Evolutionary conservation across 2,888 invertebrate genomes (phyloP).

Genomic region (Pseudoips prasinana): DNA sequence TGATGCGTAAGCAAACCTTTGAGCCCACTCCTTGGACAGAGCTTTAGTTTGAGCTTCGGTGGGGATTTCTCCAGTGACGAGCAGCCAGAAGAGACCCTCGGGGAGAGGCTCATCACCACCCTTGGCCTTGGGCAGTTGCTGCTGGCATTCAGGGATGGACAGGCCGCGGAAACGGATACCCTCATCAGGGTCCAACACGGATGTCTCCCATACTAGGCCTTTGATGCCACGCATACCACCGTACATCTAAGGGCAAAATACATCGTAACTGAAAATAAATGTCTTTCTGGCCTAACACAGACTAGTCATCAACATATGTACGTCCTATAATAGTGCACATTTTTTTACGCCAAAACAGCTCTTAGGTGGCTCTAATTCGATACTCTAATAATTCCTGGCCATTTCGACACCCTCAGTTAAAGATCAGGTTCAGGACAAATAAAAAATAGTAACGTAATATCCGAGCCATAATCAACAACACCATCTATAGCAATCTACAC

Average conservation of each 20-base stretch:
- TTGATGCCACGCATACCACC: constrained; percentile 98
- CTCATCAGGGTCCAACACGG: constrained; percentile 96
- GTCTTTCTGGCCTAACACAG: too few species aligned
- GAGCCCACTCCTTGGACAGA: constrained; percentile 91
- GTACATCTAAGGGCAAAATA: constrained; percentile 83
- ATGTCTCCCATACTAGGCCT: constrained; percentile 96
- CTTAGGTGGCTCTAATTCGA: too few species aligned
- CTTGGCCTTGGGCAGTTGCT: constrained; percentile 86
- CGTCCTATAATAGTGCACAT: too few species aligned
- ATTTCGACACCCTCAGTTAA: too few species aligned
- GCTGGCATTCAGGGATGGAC: constrained; percentile 92
- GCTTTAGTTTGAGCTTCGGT: constrained; percentile 86
- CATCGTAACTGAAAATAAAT: too few species aligned
- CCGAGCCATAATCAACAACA: too few species aligned
- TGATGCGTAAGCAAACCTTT: constrained; percentile 49
- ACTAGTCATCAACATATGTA: too few species aligned
- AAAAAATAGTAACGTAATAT: too few species aligned
- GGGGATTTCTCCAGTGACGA: constrained; percentile 89
- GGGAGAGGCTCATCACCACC: constrained; percentile 88
- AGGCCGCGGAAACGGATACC: constrained; percentile 97
- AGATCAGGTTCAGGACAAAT: too few species aligned
- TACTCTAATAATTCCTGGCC: too few species aligned
- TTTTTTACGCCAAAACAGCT: too few species aligned
- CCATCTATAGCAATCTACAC: too few species aligned
- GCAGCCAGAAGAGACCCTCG: constrained; percentile 91